Percentiles rank a stretch among this genome's conserved stretches.
These are phyloP conservation scores for Epizoanthus rinbou DNA, from an alignment of 92 coral and sea anemone genomes.

Conservation along the genomic window DNA sequence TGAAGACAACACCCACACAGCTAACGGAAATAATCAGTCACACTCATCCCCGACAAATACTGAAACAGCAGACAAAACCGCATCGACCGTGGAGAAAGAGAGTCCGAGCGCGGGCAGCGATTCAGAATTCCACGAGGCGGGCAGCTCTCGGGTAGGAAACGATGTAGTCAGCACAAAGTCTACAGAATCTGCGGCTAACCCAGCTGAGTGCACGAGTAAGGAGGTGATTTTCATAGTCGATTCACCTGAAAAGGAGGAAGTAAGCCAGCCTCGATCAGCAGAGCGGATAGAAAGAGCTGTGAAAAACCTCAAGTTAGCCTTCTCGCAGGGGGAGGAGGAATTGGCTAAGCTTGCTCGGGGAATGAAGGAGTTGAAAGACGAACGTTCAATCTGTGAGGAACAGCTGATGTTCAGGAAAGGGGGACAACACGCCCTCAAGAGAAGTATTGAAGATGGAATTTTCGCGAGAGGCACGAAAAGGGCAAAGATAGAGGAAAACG, in stretches of 20 bases:
- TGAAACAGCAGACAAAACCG: neutral
- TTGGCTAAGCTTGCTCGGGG: neutral
- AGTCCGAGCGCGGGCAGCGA: neutral
- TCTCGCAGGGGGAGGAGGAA: slow-evolving; percentile 17
- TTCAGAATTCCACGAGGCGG: neutral
- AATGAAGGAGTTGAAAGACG: neutral
- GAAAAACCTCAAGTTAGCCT: slow-evolving; percentile 16
- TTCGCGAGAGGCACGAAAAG: neutral
- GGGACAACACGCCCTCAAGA: neutral
- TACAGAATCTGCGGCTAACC: neutral
- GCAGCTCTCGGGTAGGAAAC: neutral
- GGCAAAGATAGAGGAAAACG: slow-evolving; percentile 12
- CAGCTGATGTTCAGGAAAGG: slow-evolving; percentile 7
- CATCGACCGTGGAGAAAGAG: neutral
- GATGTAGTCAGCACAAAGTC: neutral
- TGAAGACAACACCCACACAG: neutral
- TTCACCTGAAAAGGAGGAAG: slow-evolving; percentile 21
- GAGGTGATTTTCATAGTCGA: slow-evolving; percentile 24
- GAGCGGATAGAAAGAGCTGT: slow-evolving; percentile 21
- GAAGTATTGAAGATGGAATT: slow-evolving; percentile 14
- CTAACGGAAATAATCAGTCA: neutral
- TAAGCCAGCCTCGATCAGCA: neutral
- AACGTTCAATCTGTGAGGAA: neutral
- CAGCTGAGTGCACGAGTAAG: neutral
- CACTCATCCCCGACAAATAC: neutral